phyloP scores from a whole-genome alignment of 2,113 vertebrate genomes.

The Micromys minutus region DNA sequence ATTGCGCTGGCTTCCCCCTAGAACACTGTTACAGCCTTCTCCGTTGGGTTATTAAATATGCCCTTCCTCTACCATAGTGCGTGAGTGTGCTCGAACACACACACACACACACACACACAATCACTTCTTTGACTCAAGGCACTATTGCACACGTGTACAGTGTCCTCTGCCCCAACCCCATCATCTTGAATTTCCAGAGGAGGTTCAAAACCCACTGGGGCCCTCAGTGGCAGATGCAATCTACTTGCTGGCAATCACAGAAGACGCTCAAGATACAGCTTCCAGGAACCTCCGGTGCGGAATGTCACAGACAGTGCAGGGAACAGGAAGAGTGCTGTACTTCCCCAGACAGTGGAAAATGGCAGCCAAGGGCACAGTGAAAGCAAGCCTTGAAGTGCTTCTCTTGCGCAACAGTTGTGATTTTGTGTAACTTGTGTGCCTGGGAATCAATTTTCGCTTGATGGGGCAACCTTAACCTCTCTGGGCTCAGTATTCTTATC shows the following conservation, averaged over 20 bases:
- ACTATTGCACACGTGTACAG: neutral
- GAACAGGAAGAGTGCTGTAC: neutral
- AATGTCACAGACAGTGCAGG: neutral
- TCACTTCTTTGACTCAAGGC: constrained; percentile 4
- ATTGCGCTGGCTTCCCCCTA: constrained; percentile 61
- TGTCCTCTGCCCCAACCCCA: neutral
- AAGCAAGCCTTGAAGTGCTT: neutral
- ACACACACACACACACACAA: neutral
- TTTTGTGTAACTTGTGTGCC: neutral
- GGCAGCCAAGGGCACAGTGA: neutral
- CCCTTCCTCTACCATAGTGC: neutral
- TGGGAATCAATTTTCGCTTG: neutral
- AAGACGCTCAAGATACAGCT: constrained; percentile 16
- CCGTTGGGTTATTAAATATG: constrained; percentile 61
- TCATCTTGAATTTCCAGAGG: constrained; percentile 58
- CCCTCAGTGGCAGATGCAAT: constrained; percentile 31
- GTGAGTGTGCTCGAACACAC: neutral
- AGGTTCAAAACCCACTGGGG: constrained; percentile 20
- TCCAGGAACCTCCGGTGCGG: constrained; percentile 27
- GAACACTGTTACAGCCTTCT: constrained; percentile 11
- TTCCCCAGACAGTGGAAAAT: neutral
- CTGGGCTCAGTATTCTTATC: neutral
- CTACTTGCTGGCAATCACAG: constrained; percentile 44
- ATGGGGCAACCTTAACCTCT: neutral
- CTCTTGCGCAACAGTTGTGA: neutral